Base-by-base conservation (phyloP, 2,888 invertebrate species). In the Cephus rjabovi region DNA sequence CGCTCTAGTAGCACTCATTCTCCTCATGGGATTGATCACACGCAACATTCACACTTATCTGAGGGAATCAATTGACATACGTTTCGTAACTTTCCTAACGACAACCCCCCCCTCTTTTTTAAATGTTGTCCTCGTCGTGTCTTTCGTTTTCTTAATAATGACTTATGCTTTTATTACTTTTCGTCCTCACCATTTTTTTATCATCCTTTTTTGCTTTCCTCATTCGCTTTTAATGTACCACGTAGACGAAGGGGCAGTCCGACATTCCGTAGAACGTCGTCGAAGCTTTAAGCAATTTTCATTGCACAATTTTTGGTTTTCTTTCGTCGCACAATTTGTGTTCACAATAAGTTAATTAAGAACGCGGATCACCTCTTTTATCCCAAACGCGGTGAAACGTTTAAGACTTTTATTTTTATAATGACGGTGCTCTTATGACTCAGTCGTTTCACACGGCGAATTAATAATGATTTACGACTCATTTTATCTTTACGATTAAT, bases 21-120 rank as follows among this genome's bases (percentile, higher is more conserved):
- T 71, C 71, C 71, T 30, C 30, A 23, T 34, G 11, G 33, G 34
- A 15, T 30, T 23, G 11, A 12, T 33, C 83, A 83, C 85, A 87
- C 81, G 77, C 86, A 40, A 71, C 71, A 89, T 85, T 85, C 86
- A 86, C 80, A 87, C 86, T 87, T 87, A 89, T 86, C 86, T 87
- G 87, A 88, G 87, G 87, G 87, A 87, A 87, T 88, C 89, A 90
- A 90, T 90, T 90, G 90, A 90, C 90, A 89, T 90, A 84, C 89
- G 89, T 90, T 90, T 90, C 89, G 83, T 90, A 89, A 90, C 89
- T 90, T 90, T 90, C 89, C 89, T 89, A 90, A 86, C 85, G 86
- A 85, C 81, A 71, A 69, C 15, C 56, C 40, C 15, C 15, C 9
- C 23, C 0, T 9, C 9, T 23, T 40, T 56, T 56, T 1, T 1